Evolutionary conservation across 2,888 invertebrate species (phyloP).

Genomic region (Frankliniella intonsa): DNA sequence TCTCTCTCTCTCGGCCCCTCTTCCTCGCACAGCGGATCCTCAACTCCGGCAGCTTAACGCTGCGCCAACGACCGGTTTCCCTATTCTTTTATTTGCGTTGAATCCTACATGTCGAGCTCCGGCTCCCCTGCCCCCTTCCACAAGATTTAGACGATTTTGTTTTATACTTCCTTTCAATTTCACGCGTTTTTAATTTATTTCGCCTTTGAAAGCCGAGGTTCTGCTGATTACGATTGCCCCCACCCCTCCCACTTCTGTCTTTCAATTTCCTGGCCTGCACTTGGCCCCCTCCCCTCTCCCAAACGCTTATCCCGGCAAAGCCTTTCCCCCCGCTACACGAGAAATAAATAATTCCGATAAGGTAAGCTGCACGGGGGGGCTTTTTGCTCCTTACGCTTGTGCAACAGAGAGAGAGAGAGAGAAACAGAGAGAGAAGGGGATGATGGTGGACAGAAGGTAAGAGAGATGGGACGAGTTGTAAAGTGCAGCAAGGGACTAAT

Average conservation of each 20-base stretch:
- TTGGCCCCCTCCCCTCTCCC: background rate
- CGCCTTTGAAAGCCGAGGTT: background rate
- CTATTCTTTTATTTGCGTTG: background rate
- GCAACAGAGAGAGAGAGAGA: constrained; percentile 8
- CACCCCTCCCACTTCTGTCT: background rate
- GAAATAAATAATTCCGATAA: constrained; percentile 10
- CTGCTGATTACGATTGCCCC: background rate
- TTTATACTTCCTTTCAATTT: background rate
- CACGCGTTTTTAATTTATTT: constrained; percentile 16
- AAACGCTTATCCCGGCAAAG: background rate
- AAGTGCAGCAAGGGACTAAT: no score
- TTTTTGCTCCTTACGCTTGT: background rate
- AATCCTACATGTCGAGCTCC: background rate
- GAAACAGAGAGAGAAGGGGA: background rate
- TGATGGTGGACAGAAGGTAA: background rate
- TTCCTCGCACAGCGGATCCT: background rate
- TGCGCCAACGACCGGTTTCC: background rate
- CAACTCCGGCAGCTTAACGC: background rate
- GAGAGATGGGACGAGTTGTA: no score
- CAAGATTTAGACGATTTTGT: background rate
- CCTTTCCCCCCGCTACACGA: background rate
- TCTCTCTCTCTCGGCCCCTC: background rate
- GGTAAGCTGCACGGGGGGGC: background rate
- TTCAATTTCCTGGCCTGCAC: no score
- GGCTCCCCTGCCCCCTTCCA: background rate